A percentile compares a stretch with the other conserved stretches of the same genome.
Evolutionary conservation across 2,113 vertebrate species (phyloP).

Genomic region (Gopherus evgoodei): DNA sequence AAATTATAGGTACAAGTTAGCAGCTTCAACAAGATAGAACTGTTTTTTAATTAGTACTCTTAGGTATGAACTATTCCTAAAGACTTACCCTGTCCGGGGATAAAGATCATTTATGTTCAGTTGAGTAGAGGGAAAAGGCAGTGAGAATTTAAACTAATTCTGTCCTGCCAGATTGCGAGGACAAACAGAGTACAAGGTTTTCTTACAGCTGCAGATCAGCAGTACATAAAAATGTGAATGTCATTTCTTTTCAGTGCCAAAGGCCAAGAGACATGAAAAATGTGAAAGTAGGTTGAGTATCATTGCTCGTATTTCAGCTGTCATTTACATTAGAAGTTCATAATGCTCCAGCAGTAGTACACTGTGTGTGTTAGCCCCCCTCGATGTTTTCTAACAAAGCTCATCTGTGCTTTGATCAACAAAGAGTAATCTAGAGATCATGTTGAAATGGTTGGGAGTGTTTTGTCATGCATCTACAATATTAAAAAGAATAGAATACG

Average conservation of each 20-base stretch:
- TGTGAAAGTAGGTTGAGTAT: not conserved
- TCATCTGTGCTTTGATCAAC: not conserved
- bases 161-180: slow-evolving; percentile 48
- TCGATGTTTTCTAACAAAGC: too few relatives aligned
- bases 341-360: not conserved
- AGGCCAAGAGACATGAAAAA: slow-evolving; percentile 45
- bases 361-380: not conserved
- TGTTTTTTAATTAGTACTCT: slow-evolving; percentile 20
- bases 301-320: slow-evolving; percentile 32
- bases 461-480: not conserved
- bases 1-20: not conserved
- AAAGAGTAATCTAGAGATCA: not conserved
- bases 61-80: slow-evolving; percentile 26
- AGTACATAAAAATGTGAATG: slow-evolving; percentile 8
- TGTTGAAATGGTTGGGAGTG: not conserved
- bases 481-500: not conserved
- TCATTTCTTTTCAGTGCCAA: slow-evolving; percentile 34
- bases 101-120: slow-evolving; percentile 50
- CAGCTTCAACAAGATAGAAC: not conserved
- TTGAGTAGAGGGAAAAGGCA: slow-evolving; percentile 27
- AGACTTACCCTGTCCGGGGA: not conserved
- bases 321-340: slow-evolving; percentile 13
- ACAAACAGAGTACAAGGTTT: slow-evolving; percentile 16
- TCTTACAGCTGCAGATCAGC: slow-evolving; percentile 20
- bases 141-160: slow-evolving; percentile 52